phyloP scores from a whole-genome alignment of 2,113 vertebrate species.

The Brevimyrus niger region DNA sequence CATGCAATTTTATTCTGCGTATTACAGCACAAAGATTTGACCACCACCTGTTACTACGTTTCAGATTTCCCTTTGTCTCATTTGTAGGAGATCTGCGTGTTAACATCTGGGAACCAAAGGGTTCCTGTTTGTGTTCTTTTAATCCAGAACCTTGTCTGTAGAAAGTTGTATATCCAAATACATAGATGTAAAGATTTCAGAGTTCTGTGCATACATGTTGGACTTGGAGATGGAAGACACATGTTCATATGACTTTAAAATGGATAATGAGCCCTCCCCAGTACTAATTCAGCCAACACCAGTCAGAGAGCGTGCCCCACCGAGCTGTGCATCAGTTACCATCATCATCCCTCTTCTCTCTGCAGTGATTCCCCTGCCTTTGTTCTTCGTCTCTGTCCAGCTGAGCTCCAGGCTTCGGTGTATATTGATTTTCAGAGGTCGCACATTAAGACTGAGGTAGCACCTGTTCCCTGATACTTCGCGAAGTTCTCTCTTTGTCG shows the following conservation, averaged over 20 bases:
- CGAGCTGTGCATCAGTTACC: neutral
- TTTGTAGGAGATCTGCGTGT: neutral
- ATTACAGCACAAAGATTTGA: neutral
- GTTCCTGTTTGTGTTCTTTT: neutral
- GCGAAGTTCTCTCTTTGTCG: neutral
- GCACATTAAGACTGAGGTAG: neutral
- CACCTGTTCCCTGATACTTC: neutral
- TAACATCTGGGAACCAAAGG: neutral
- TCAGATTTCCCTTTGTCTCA: neutral
- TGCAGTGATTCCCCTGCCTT: neutral
- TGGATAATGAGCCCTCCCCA: neutral
- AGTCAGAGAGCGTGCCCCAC: neutral
- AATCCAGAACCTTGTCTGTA: neutral
- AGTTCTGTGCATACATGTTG: neutral
- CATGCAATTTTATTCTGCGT: neutral
- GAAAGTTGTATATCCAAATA: neutral
- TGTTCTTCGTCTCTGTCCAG: neutral
- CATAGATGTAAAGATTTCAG: neutral
- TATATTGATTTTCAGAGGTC: slow-evolving; percentile 7
- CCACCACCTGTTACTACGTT: neutral
- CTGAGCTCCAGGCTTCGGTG: neutral
- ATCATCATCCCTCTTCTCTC: neutral
- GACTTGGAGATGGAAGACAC: neutral
- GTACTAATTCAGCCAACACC: neutral
- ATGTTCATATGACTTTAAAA: neutral